Percentiles rank a stretch among this genome's conserved stretches.
phyloP scores from a whole-genome alignment of 2,113 vertebrate genomes.

The Pipra filicauda region DNA sequence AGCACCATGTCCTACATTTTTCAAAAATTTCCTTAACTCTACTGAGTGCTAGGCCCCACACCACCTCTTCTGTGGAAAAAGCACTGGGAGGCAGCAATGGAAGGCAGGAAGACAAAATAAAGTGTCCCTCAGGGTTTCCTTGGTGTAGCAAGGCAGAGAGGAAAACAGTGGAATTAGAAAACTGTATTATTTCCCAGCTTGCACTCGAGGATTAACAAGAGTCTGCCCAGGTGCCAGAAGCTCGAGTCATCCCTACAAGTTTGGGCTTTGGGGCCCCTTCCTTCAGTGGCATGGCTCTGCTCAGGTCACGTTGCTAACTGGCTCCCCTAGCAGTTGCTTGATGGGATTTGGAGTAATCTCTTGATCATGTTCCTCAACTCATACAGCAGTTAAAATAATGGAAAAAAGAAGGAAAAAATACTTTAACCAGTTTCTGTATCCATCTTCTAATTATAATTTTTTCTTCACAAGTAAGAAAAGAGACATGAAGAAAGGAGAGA shows the following conservation, averaged over 20 bases:
- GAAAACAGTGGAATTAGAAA: background rate
- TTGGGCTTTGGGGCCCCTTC: background rate
- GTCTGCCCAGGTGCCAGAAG: background rate
- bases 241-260: background rate
- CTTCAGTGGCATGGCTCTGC: background rate
- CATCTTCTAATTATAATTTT: background rate
- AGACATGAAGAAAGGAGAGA: background rate
- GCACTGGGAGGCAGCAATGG: background rate
- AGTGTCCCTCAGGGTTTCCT: background rate
- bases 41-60: background rate
- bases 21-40: background rate
- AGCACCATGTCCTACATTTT: background rate
- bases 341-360: background rate
- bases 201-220: background rate
- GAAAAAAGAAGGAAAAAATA: background rate
- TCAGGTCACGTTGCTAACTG: background rate
- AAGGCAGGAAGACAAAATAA: background rate
- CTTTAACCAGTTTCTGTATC: background rate
- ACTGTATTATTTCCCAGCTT: background rate
- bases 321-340: background rate
- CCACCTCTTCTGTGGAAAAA: background rate
- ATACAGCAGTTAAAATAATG: background rate
- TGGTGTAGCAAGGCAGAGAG: background rate
- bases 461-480: background rate
- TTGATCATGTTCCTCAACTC: background rate